Conservation (phyloP, 2,888 invertebrate species). For the Dasysyrphus albostriatus region DNA sequence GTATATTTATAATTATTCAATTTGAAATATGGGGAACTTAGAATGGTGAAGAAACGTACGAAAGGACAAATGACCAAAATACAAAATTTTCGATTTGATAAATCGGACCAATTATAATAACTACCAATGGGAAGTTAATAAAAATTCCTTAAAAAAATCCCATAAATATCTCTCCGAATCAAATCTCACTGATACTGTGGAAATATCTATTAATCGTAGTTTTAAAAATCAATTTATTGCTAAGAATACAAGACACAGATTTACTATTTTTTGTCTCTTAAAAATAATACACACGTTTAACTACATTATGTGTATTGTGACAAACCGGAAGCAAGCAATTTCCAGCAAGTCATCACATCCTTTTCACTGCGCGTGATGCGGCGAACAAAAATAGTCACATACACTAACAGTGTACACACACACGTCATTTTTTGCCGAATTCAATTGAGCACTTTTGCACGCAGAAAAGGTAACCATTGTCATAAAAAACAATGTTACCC, state of each 20-base stretch:
- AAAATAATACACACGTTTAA: constrained; percentile 26
- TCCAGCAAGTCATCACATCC: constrained; percentile 65
- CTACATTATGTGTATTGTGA: constrained; percentile 15
- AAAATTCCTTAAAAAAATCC: too few species aligned
- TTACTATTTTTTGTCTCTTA: background rate
- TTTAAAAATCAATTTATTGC: constrained; percentile 11
- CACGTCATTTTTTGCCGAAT: constrained; percentile 62
- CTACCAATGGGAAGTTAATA: background rate
- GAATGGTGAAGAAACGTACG: too few species aligned
- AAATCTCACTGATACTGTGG: background rate
- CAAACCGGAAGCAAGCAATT: constrained; percentile 69
- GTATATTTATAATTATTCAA: too few species aligned
- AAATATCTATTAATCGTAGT: constrained; percentile 14
- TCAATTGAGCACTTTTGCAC: constrained; percentile 67
- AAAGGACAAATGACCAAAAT: too few species aligned
- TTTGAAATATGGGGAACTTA: too few species aligned
- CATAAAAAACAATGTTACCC: constrained; percentile 34
- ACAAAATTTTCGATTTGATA: too few species aligned
- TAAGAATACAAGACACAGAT: background rate
- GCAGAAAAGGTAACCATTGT: constrained; percentile 72
- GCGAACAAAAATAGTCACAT: constrained; percentile 8
- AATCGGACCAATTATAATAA: too few species aligned
- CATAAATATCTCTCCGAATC: background rate
- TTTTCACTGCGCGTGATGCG: constrained; percentile 25
- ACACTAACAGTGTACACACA: constrained; percentile 28